These are phyloP conservation scores for Scolanthus callimorphus DNA, from an alignment of 92 coral and sea anemone genomes.

Conservation along the genomic window DNA sequence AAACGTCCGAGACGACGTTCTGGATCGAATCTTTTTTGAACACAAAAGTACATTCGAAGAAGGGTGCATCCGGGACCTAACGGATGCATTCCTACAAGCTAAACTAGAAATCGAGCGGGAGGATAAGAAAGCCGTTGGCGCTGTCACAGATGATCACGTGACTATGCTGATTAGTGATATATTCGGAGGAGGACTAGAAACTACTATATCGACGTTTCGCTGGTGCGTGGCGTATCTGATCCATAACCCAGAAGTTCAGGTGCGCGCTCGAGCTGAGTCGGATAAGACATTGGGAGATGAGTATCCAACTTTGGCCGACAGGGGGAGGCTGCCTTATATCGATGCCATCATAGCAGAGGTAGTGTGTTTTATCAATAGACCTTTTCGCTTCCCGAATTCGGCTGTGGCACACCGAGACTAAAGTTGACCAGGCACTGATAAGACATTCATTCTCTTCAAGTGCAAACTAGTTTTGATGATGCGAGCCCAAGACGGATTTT, in stretches of 20 bases:
- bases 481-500: too few species aligned
- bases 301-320: conserved; percentile 41
- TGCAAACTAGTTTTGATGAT: too few species aligned
- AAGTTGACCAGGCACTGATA: too few species aligned
- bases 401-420: too few species aligned
- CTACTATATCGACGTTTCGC: conserved; percentile 44
- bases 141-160: conserved; percentile 52
- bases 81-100: conserved; percentile 54
- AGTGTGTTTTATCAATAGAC: too few species aligned
- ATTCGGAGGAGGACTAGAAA: conserved; percentile 55
- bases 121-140: conserved; percentile 25
- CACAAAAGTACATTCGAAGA: conserved; percentile 46
- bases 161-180: conserved; percentile 61
- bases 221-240: conserved; percentile 52
- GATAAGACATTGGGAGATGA: conserved; percentile 63
- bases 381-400: too few species aligned
- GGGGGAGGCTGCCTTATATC: conserved; percentile 41
- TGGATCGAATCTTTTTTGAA: conserved; percentile 42
- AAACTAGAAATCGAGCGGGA: conserved; percentile 32
- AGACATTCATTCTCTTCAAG: too few species aligned
- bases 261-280: conserved; percentile 50
- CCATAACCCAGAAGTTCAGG: conserved; percentile 52
- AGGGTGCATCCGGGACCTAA: conserved; percentile 40
- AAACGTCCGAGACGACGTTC: conserved; percentile 51
- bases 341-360: conserved; percentile 57